These are phyloP conservation scores for Channa maculata DNA, from an alignment of 2,113 vertebrate genomes.

Conservation along the genomic window DNA sequence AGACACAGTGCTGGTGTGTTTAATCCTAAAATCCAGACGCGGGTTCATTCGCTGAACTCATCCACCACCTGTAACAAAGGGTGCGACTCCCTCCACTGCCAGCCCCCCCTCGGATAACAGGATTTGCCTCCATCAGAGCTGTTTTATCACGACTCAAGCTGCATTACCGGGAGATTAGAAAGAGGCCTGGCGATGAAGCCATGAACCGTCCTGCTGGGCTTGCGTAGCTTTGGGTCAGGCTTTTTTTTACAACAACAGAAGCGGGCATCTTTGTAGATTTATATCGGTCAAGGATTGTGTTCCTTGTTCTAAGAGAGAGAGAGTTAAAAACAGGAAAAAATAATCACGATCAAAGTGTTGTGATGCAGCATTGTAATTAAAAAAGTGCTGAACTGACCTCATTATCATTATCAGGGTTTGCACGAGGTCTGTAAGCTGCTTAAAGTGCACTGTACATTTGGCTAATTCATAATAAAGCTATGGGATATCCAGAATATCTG, in stretches of 20 bases:
- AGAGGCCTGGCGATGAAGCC: constrained; percentile 52
- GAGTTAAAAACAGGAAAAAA: background rate
- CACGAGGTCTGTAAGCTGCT: background rate
- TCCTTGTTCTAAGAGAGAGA: constrained; percentile 10
- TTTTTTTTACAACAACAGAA: constrained; percentile 32
- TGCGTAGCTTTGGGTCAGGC: constrained; percentile 15
- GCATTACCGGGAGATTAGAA: constrained; percentile 77
- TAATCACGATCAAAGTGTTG: background rate
- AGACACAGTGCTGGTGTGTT: constrained; percentile 30
- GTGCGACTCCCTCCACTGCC: constrained; percentile 26
- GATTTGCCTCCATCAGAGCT: constrained; percentile 74
- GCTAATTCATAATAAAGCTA: background rate
- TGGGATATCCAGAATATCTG: background rate
- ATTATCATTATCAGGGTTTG: constrained; percentile 17
- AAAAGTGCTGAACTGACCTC: constrained; percentile 17
- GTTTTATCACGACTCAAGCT: constrained; percentile 78
- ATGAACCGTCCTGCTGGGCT: constrained; percentile 45
- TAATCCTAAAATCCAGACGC: constrained; percentile 65
- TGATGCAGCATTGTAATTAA: background rate
- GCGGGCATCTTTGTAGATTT: constrained; percentile 1
- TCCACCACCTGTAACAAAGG: constrained; percentile 60
- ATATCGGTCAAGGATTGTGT: background rate
- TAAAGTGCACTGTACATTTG: constrained; percentile 7
- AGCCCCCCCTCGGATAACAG: constrained; percentile 56
- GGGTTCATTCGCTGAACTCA: constrained; percentile 59